Evolutionary conservation across 2,113 vertebrate species (phyloP), one percentile per base, ranked within the genome.

Genomic region (sheep (Ovis aries)): DNA sequence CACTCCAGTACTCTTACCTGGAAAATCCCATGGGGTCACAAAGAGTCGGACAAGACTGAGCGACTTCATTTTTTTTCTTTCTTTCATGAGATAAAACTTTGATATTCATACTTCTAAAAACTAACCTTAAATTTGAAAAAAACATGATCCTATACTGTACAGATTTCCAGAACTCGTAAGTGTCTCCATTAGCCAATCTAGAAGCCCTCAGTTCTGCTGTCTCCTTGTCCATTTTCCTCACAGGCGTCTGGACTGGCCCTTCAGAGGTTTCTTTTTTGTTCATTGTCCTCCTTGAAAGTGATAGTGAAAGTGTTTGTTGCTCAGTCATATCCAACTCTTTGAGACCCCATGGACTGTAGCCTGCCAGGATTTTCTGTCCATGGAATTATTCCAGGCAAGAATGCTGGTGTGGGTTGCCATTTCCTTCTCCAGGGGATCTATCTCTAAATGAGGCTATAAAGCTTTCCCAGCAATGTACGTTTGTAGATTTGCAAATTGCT

Each of bases 41-140:
- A 36, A 71, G 17, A 36, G 64, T 36, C 0, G 0, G 17, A 71
- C 17, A 21, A 0, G 2, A 21, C 64, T 36, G 64, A 71, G 64
- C 0, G 4, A 36, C 64, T 67, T 67, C 64, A 71, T 25, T 59
- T 59, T n/a, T n/a, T 71, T 36, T 71, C 64, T 67, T 67, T 67
- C 33, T 36, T 71, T 90, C 59, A 84, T 95, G 45, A 86, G 40
- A 60, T 94, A 45, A 94, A 92, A 82, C 6, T 96, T 97, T 91
- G 8, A 85, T 67, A 74, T 81, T 2, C 45, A 90, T 83, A 31
- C 33, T 83, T 95, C 77, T 97, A 96, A 97, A 97, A 95, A 60
- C 48, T 36, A 91, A 90, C 91, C 55, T 59, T 78, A 53, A 91
- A 43, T 8, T 67, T 85, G 1, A 92, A 45, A 45, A 48, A 45